A percentile compares a stretch with the other conserved stretches of the same genome.
Evolutionary conservation across 2,888 invertebrate genomes (phyloP).

Genomic region (Thereva unica): DNA sequence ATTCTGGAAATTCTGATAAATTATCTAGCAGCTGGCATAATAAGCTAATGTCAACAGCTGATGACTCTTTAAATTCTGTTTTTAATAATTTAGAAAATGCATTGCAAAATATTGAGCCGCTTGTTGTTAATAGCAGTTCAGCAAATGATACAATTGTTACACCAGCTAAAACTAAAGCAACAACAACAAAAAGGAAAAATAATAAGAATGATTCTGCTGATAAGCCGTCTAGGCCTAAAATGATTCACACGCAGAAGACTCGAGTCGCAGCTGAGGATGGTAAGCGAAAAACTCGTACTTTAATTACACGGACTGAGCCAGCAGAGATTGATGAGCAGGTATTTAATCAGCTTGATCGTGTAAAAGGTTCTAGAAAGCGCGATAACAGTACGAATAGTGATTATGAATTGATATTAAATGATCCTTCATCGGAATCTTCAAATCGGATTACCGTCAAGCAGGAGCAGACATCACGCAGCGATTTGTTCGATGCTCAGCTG

Average conservation of each 20-base stretch:
- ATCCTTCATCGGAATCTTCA: slow-evolving; percentile 48
- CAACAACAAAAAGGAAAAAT: slow-evolving; percentile 47
- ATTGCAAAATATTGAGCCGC: slow-evolving; percentile 58
- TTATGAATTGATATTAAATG: slow-evolving; percentile 54
- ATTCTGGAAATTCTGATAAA: slow-evolving; percentile 39
- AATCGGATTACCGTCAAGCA: slow-evolving; percentile 50
- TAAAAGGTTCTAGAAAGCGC: slow-evolving; percentile 22
- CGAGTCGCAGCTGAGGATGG: slow-evolving; percentile 62
- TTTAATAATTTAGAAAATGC: slow-evolving; percentile 60
- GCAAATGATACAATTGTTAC: slow-evolving; percentile 45
- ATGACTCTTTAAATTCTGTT: slow-evolving; percentile 58
- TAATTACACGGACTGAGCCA: slow-evolving; percentile 57
- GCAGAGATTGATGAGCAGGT: slow-evolving; percentile 43
- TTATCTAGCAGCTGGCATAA: slow-evolving; percentile 50
- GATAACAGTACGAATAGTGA: slow-evolving; percentile 46
- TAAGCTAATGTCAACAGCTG: slow-evolving; percentile 51
- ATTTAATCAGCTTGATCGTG: slow-evolving; percentile 38
- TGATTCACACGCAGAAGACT: slow-evolving; percentile 77
- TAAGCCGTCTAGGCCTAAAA: slow-evolving; percentile 66
- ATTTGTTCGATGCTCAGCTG: slow-evolving; percentile 54
- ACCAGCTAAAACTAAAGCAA: slow-evolving; percentile 43
- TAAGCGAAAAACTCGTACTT: slow-evolving; percentile 64
- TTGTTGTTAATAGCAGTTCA: slow-evolving; percentile 51
- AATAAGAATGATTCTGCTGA: slow-evolving; percentile 46
- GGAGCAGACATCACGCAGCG: slow-evolving; percentile 46